Conservation (phyloP, 2,113 vertebrate genomes). For the Strix aluco region DNA sequence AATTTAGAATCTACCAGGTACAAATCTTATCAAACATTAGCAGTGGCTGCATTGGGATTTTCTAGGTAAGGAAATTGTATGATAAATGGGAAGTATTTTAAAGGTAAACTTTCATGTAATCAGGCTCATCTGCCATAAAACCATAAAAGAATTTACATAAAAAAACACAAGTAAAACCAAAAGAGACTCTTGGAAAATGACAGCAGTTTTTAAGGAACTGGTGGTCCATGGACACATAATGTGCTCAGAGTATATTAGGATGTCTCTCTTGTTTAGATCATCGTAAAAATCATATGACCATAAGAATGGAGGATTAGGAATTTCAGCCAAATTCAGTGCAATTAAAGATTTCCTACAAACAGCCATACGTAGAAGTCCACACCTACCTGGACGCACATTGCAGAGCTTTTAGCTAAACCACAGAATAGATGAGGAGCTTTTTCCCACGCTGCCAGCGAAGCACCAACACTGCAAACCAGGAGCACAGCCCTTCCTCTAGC, state of each 20-base stretch:
- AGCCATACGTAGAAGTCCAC: accelerated
- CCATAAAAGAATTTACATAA: slow-evolving; percentile 28
- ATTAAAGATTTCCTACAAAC: background rate
- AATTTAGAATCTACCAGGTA: slow-evolving; percentile 80
- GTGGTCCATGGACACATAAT: accelerated
- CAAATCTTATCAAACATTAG: slow-evolving; percentile 68
- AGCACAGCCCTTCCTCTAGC: background rate
- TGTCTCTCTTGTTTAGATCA: background rate
- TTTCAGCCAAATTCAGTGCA: background rate
- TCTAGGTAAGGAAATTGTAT: slow-evolving; percentile 56
- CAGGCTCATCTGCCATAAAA: slow-evolving; percentile 16
- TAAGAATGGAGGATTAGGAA: background rate
- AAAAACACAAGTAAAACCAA: background rate
- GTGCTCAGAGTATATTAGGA: background rate
- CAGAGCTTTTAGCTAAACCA: background rate
- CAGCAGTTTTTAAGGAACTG: background rate
- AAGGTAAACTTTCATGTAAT: slow-evolving; percentile 60
- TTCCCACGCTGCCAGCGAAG: background rate
- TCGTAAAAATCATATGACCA: background rate
- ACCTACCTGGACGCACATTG: accelerated
- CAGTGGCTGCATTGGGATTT: slow-evolving; percentile 62
- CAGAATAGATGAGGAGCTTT: accelerated
- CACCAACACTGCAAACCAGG: background rate
- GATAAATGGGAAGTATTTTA: slow-evolving; percentile 50
- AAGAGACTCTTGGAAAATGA: background rate